Percentiles rank a stretch among this genome's conserved stretches.
These are phyloP conservation scores for Brachymystax lenok DNA, from an alignment of 2,797 vertebrate genomes.

Conservation along the genomic window DNA sequence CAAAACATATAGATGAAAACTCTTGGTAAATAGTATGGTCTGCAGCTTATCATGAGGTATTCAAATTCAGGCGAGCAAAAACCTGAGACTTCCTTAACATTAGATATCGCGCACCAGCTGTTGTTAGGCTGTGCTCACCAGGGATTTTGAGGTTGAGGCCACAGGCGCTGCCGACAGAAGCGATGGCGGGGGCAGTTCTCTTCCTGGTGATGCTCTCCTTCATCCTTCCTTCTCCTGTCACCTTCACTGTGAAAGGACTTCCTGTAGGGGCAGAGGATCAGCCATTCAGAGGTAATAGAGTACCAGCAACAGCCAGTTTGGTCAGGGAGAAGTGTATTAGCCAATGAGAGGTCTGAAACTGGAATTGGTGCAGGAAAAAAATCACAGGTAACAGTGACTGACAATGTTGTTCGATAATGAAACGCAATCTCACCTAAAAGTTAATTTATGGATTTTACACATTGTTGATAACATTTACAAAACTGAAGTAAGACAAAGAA, in stretches of 20 bases:
- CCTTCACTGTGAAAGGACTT: constrained; percentile 96
- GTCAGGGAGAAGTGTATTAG: no score
- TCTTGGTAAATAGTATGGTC: no score
- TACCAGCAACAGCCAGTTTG: no score
- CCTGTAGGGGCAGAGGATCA: constrained; percentile 66
- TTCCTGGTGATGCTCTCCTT: constrained; percentile 95
- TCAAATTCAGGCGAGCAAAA: no score
- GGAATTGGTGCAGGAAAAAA: no score
- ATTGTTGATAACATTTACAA: neutral
- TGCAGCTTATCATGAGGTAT: no score
- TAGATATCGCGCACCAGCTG: neutral
- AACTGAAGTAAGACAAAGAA: no score
- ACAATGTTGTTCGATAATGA: no score
- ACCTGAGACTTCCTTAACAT: no score
- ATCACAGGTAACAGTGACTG: no score
- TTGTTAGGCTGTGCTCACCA: constrained; percentile 71
- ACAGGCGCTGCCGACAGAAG: constrained; percentile 93
- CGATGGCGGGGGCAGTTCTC: constrained; percentile 90
- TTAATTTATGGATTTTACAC: neutral
- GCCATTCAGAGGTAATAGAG: neutral
- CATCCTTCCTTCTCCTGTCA: constrained; percentile 93
- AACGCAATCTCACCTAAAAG: neutral
- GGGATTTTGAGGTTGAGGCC: constrained; percentile 98
- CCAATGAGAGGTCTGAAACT: no score
- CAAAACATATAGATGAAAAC: no score